phyloP scores from a whole-genome alignment of 2,797 vertebrate genomes.

The Steatocranus sp. region DNA sequence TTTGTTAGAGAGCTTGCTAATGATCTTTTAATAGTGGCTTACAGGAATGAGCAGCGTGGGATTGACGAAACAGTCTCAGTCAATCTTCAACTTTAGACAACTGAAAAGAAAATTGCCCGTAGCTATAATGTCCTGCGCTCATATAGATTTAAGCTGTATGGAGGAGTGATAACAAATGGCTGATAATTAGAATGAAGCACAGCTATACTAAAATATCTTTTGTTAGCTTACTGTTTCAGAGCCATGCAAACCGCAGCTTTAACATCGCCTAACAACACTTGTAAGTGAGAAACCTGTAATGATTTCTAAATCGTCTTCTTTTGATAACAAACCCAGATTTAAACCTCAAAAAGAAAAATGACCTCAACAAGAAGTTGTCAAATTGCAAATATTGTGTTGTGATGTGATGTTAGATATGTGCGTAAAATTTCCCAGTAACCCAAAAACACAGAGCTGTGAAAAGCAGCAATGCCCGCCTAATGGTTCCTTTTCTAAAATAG shows the following conservation, averaged over 20 bases:
- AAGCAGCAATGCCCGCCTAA: not conserved
- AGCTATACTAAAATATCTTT: not conserved
- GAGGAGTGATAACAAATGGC: not conserved
- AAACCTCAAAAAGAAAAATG: not conserved
- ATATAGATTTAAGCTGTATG: not conserved
- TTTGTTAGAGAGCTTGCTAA: not conserved
- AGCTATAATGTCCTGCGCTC: not conserved
- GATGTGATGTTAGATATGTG: not conserved
- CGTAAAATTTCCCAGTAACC: not conserved
- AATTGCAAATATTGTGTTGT: not conserved
- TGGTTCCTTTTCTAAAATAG: not conserved
- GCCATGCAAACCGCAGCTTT: not conserved
- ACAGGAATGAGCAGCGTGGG: not conserved
- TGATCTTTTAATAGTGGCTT: not conserved
- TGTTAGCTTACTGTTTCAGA: not conserved
- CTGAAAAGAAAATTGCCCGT: not conserved
- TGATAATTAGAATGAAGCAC: not conserved
- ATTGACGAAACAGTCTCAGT: not conserved
- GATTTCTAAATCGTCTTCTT: not conserved
- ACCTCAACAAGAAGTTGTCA: not conserved
- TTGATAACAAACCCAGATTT: not conserved
- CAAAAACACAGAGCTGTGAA: not conserved
- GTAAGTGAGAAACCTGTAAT: not conserved
- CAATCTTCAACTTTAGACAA: not conserved
- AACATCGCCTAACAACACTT: not conserved